Base-by-base conservation (phyloP, 2,888 invertebrate genomes). In the Patella ulyssiponensis region DNA sequence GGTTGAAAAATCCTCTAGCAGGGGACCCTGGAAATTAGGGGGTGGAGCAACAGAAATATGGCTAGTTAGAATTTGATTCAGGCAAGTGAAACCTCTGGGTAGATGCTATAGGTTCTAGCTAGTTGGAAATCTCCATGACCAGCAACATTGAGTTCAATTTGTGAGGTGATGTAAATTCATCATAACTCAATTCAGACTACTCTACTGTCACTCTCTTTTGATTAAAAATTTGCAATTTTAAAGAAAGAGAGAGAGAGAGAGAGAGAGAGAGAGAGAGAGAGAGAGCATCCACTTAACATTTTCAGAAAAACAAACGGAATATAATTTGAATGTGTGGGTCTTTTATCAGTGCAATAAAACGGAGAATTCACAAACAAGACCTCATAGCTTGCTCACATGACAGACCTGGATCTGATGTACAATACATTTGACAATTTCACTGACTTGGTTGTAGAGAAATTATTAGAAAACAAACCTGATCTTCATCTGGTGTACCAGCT, bases 181-280 rank as follows among this genome's bases (percentile, higher is more conserved):
- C 83, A 86, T 86, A 88, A 88, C 88, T 83, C 87, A 86, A 88
- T 88, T 87, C 88, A 88, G 88, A 88, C 88, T 88, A 88, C 86
- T 87, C 88, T 87, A 82, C 81, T 76, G 73, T 77, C 86, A 85
- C 82, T 80, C 82, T 77, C 69, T n/a, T 74, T 73, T 80, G 81
- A 44, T 44, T 27, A 27, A 27, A 27, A 27, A 27, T 27, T 27
- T 27, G 27, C 27, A 27, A 27, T 27, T 27, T 27, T 27, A 27
- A 3, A 27, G 27, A n/a, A n/a, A n/a, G n/a, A n/a, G n/a, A n/a
- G n/a, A n/a, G n/a, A n/a, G n/a, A n/a, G n/a, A n/a, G n/a, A n/a
- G n/a, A n/a, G n/a, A n/a, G n/a, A n/a, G n/a, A n/a, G n/a, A n/a
- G n/a, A n/a, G n/a, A n/a, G n/a, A n/a, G n/a, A n/a, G n/a, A n/a